A percentile compares a stretch with the other conserved stretches of the same genome.
Conservation (phyloP, 2,888 invertebrate species). For the Rhingia rostrata region DNA sequence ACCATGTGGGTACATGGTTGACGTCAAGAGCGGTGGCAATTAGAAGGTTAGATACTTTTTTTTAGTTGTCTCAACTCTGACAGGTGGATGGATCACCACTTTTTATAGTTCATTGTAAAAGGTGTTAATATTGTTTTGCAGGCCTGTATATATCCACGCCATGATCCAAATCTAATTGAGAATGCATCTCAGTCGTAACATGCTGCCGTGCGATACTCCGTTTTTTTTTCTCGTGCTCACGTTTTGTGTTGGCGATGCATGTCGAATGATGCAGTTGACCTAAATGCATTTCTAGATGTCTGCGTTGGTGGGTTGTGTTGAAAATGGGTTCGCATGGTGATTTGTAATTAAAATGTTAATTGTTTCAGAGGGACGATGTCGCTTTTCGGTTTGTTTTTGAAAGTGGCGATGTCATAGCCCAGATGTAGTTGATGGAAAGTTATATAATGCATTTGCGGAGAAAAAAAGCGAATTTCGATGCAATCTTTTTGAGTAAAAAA, state of each 20-base stretch:
- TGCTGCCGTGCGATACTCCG: constrained; percentile 32
- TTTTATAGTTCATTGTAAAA: constrained; percentile 31
- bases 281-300: constrained; percentile 61
- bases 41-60: neutral
- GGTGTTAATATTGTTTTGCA: constrained; percentile 37
- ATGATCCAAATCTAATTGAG: constrained; percentile 28
- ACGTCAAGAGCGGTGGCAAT: constrained; percentile 18
- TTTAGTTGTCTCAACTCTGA: neutral
- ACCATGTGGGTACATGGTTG: neutral
- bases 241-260: constrained; percentile 70
- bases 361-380: constrained; percentile 31
- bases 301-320: constrained; percentile 37
- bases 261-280: constrained; percentile 69
- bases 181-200: constrained; percentile 38
- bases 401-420: neutral
- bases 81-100: constrained; percentile 21
- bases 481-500: too few species aligned
- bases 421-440: neutral
- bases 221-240: constrained; percentile 52
- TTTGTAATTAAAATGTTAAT: constrained; percentile 61
- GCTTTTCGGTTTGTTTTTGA: constrained; percentile 25
- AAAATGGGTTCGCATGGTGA: constrained; percentile 47
- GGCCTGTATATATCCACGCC: neutral
- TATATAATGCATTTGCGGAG: neutral
- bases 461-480: too few species aligned